phyloP scores from a whole-genome alignment of 1,140 invertebrate genomes.

The Drosophila littoralis region DNA sequence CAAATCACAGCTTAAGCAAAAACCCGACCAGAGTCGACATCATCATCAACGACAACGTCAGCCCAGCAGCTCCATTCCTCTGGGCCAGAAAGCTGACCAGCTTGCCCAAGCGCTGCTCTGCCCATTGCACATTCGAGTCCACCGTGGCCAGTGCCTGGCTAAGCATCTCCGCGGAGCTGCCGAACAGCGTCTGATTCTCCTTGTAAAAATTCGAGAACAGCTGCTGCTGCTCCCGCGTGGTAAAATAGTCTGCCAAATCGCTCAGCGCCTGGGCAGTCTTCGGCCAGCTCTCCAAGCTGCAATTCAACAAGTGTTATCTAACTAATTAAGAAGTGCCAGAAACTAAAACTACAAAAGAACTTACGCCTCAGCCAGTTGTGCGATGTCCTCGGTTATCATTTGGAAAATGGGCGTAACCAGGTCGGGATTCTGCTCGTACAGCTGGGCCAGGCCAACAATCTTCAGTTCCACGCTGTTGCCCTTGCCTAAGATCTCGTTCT shows the following conservation, averaged over 20 bases:
- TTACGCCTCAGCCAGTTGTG: constrained; percentile 51
- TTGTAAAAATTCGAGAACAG: constrained; percentile 34
- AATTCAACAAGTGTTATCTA: not conserved
- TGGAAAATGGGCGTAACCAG: constrained; percentile 73
- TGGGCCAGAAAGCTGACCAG: constrained; percentile 22
- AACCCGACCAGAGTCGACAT: constrained; percentile 15
- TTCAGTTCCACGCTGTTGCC: constrained; percentile 42
- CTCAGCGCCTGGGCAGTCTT: constrained; percentile 80
- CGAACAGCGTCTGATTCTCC: constrained; percentile 17
- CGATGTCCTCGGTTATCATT: constrained; percentile 54
- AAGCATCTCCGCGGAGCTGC: constrained; percentile 16
- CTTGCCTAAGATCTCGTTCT: constrained; percentile 36
- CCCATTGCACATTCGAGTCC: constrained; percentile 44
- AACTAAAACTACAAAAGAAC: constrained; percentile 47
- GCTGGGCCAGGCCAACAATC: constrained; percentile 67
- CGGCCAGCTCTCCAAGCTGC: constrained; percentile 73
- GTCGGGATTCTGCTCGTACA: constrained; percentile 83
- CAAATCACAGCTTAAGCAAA: constrained; percentile 51
- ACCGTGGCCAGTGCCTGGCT: constrained; percentile 23
- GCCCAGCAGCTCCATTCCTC: constrained; percentile 17
- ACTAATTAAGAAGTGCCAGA: too few relatives aligned
- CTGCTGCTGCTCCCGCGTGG: constrained; percentile 83
- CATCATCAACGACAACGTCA: constrained; percentile 6
- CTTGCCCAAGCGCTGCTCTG: constrained; percentile 29
- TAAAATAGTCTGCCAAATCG: constrained; percentile 84